Evolutionary conservation across 2,113 vertebrate genomes (phyloP).

Genomic region (Myotis yumanensis): DNA sequence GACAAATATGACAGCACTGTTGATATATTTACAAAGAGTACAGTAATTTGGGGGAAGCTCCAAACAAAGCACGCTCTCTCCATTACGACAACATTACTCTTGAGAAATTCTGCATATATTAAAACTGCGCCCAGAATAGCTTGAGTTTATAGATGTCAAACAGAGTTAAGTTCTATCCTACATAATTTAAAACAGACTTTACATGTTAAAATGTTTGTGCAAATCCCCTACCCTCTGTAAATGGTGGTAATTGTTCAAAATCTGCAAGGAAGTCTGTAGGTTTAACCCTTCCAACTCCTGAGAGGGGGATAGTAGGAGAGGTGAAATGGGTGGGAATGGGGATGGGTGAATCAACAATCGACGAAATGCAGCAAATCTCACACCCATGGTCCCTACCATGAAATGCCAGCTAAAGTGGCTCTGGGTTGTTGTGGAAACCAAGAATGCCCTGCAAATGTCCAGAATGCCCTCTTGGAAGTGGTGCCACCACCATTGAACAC

Average conservation of each 20-base stretch:
- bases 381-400: rapidly evolving
- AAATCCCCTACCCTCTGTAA: not conserved
- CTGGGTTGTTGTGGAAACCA: not conserved
- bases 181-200: not conserved
- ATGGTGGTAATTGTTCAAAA: not conserved
- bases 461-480: not conserved
- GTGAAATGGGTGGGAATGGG: not conserved
- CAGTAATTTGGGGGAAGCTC: not conserved
- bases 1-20: not conserved
- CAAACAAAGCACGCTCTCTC: not conserved
- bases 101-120: not conserved
- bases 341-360: not conserved
- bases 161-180: not conserved
- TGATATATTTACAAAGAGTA: not conserved
- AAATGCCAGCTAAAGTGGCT: not conserved
- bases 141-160: not conserved
- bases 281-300: not conserved
- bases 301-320: rapidly evolving
- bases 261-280: not conserved
- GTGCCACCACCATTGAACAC: no score
- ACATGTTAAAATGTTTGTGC: not conserved
- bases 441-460: not conserved
- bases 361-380: not conserved
- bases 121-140: not conserved
- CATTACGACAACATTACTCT: not conserved